phyloP scores from a whole-genome alignment of 2,113 vertebrate species.

The Eubucco bourcierii region DNA sequence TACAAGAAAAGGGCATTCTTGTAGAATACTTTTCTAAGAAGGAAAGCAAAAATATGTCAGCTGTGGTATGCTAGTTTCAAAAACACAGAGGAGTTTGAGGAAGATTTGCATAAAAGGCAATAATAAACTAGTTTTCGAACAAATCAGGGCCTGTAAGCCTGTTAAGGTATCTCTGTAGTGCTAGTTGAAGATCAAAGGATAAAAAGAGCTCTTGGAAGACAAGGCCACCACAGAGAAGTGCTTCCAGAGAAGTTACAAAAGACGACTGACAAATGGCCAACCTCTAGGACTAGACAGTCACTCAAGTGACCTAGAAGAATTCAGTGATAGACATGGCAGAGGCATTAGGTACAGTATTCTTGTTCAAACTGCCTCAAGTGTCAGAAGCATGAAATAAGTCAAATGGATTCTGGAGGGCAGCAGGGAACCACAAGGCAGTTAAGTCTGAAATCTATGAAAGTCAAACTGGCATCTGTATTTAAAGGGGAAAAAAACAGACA shows the following conservation, averaged over 20 bases:
- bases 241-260: neutral
- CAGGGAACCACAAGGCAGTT: too few relatives aligned
- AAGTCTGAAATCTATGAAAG: too few relatives aligned
- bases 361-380: too few relatives aligned
- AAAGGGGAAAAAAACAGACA: too few relatives aligned
- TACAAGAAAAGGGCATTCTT: neutral
- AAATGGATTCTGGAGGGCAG: too few relatives aligned
- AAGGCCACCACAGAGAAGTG: neutral
- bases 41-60: neutral
- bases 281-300: too few relatives aligned
- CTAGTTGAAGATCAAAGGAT: neutral
- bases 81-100: neutral
- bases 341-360: too few relatives aligned
- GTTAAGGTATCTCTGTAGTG: neutral
- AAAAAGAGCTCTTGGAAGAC: neutral
- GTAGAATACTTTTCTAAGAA: neutral
- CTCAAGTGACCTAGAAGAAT: too few relatives aligned
- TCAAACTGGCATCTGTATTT: too few relatives aligned
- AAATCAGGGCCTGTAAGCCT: neutral
- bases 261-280: neutral
- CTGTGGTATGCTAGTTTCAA: neutral
- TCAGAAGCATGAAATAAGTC: too few relatives aligned
- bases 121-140: slow-evolving; percentile 15
- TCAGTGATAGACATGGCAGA: too few relatives aligned
- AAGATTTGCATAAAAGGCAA: neutral